Percentiles rank a stretch among this genome's conserved stretches.
Conservation (phyloP, 2,888 invertebrate genomes). For the Drosophila pseudotalamancana region DNA sequence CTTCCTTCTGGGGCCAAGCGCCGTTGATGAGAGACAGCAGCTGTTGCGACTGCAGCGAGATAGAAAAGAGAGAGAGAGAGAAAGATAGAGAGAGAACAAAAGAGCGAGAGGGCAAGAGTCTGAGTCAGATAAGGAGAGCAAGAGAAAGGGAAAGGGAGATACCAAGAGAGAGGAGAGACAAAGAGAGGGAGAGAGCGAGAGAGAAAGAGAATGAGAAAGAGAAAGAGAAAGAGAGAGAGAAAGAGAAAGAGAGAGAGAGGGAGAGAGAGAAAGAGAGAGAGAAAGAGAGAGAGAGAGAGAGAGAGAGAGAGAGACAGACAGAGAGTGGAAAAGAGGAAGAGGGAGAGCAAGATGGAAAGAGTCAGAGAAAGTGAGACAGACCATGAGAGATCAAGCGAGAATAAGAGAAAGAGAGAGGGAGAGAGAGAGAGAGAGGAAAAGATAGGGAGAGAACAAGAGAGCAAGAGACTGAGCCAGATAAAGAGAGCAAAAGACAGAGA, state of each 20-base stretch:
- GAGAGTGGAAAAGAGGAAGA: too few species aligned
- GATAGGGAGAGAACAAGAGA: not conserved
- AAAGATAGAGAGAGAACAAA: not conserved
- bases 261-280: too few species aligned
- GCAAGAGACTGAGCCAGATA: not conserved
- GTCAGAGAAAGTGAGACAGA: too few species aligned
- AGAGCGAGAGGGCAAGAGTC: not conserved
- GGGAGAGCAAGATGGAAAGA: too few species aligned
- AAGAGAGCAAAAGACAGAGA: not conserved
- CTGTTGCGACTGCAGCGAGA: constrained; percentile 37
- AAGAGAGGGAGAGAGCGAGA: not conserved
- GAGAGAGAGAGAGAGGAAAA: not conserved
- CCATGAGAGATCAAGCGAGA: too few species aligned
- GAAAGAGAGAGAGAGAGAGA: too few species aligned
- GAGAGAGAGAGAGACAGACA: not conserved
- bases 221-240: not conserved
- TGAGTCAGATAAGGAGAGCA: not conserved
- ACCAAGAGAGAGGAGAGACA: not conserved
- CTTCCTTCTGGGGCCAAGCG: constrained; percentile 1
- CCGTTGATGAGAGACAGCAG: constrained; percentile 38
- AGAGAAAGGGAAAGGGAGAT: not conserved
- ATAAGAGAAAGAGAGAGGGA: not conserved
- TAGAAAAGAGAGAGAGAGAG: not conserved
- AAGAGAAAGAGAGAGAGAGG: not conserved
- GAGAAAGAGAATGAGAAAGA: not conserved